Conservation (phyloP, 2,113 vertebrate genomes). For the Nibea coibor region DNA sequence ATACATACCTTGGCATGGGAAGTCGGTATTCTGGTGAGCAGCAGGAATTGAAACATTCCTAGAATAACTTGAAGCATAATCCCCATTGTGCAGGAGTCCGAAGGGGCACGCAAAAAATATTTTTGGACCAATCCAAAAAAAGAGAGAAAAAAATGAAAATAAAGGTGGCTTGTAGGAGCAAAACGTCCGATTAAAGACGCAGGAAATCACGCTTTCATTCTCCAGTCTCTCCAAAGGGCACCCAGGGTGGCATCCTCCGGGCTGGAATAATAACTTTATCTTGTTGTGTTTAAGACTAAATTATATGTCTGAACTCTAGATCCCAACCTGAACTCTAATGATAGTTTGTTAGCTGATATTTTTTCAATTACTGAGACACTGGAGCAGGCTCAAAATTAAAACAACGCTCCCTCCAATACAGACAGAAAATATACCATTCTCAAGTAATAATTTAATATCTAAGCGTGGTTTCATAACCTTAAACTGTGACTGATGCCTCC, state of each 20-base stretch:
- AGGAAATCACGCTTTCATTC: conserved; percentile 64
- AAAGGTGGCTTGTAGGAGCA: conserved; percentile 24
- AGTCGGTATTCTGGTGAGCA: conserved; percentile 83
- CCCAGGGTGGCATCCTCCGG: conserved; percentile 69
- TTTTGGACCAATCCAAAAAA: conserved; percentile 66
- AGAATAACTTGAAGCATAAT: conserved; percentile 88
- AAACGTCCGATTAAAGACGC: conserved; percentile 53
- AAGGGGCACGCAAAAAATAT: conserved; percentile 58
- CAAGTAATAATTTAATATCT: neutral
- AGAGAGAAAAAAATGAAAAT: neutral
- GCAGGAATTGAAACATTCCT: conserved; percentile 88
- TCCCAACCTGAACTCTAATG: neutral
- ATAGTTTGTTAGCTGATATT: conserved; percentile 16
- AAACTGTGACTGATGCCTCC: conserved; percentile 65
- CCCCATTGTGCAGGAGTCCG: conserved; percentile 84
- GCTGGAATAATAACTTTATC: conserved; percentile 57
- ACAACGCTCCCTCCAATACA: neutral
- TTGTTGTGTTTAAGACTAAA: conserved; percentile 27
- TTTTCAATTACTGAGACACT: neutral
- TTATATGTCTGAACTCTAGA: neutral
- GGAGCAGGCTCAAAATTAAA: neutral
- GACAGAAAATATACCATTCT: neutral
- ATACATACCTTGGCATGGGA: conserved; percentile 83
- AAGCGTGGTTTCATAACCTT: neutral
- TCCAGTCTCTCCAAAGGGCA: conserved; percentile 64